Evolutionary conservation across 2,888 invertebrate genomes (phyloP), one percentile per base, ranked within the genome.

Genomic region (Myopa tessellatipennis): DNA sequence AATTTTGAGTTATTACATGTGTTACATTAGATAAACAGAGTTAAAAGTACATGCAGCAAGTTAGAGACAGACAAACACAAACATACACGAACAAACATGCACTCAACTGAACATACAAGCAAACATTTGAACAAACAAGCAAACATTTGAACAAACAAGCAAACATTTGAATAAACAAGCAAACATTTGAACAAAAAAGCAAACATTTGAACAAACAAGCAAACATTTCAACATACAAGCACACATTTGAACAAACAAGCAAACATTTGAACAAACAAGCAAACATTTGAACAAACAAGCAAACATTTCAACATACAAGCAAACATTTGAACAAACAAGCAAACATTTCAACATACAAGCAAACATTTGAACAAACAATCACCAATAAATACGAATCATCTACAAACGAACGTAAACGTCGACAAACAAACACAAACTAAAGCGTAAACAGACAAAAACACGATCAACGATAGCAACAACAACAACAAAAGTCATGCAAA

Each of bases 241-340:
- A 58, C 58, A n/a, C n/a, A n/a, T n/a, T n/a, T 16, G 5, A 61
- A 68, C 63, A 55, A 38, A 80, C 77, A 74, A 78, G 60, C 3
- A 79, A 80, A 81, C 79, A 81, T 81, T 80, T 78, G 74, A 82
- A 69, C 65, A 52, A 72, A 50, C 45, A 77, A 74, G 74, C 50
- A 77, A 77, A 58, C 63, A 79, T 79, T 72, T 63, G n/a, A 58
- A 58, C 14, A 58, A 3, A 58, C 14, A 78, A 78, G 63, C 83
- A 82, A 82, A 83, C 84, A 83, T 83, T 84, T 83, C 81, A 84
- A 82, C 83, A 83, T 85, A 81, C 77, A 78, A 79, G 77, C 78
- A 79, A 60, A 81, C 36, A 69, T 40, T 73, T 65, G n/a, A 55
- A 61, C 36, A 58, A 2, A 52, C 8, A 52, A 52, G 14, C 52